Evolutionary conservation across 2,888 invertebrate species (phyloP), one percentile per base, ranked within the genome.

Genomic region (Coecobrya sp.): DNA sequence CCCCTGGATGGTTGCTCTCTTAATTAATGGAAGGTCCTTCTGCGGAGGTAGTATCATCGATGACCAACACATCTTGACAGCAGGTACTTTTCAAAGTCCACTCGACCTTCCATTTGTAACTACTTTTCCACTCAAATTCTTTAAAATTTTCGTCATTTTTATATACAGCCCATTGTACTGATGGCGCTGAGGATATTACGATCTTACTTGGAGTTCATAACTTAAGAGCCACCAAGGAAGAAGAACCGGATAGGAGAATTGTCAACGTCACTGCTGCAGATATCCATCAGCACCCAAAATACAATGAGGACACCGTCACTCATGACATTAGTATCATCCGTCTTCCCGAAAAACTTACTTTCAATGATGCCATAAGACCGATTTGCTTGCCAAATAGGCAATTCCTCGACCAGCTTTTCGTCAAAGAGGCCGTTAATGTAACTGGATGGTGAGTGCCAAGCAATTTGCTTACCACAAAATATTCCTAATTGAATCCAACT

Each of bases 1-100:
- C 49, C 95, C 95, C 3, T 95, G 95, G 95, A 95, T 95, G 95
- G 95, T 93, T 4, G 93, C 93, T 27, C 55, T 95, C 13, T 89
- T 94, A 7, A 93, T 93, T 25, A 93, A 93, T 42, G 86, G 86
- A 22, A 86, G 88, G 19, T 91, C 91, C 42, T 93, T 94, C 70
- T 94, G 94, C 84, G 94, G 93, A 27, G 93, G 93, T 7, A 62
- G 73, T 3, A 86, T 93, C 36, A 95, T 95, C 84, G 94, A 94
- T 55, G 85, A 92, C n/a, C 93, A 92, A 27, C 93, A 94, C 55
- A 93, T 94, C 16, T 30, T 94, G 42, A 94, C 94, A 0, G 94
- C 94, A 59, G 92, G 42, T 86, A 45, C 0, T 73, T 65, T 76
- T 3, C n/a, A 65, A 19, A 65, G 13, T n/a, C n/a, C 2, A 36